A percentile compares a stretch with the other conserved stretches of the same genome.
phyloP scores from a whole-genome alignment of 2,113 vertebrate species.

The Lophotis ruficrista region DNA sequence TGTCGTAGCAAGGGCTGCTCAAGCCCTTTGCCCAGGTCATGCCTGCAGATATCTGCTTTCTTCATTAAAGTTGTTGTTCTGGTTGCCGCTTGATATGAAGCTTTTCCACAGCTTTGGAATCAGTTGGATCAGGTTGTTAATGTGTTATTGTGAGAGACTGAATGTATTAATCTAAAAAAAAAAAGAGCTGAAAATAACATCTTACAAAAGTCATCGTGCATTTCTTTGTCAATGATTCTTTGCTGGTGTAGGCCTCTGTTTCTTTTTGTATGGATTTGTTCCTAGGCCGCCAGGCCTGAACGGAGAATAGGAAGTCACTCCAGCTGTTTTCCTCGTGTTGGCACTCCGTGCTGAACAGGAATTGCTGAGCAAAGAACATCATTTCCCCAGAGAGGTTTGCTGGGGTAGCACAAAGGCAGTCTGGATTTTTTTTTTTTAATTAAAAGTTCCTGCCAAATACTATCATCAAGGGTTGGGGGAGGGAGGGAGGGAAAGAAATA shows the following conservation, averaged over 20 bases:
- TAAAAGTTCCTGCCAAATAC: constrained; percentile 67
- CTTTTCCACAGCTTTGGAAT: neutral
- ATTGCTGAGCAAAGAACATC: constrained; percentile 69
- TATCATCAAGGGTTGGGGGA: neutral
- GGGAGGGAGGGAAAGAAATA: neutral
- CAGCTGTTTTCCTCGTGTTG: constrained; percentile 64
- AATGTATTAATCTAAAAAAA: neutral
- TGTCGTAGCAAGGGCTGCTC: neutral
- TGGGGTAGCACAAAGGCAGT: constrained; percentile 50
- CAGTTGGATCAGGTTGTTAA: neutral
- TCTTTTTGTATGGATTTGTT: neutral
- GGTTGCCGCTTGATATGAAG: neutral
- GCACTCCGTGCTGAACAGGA: constrained; percentile 48
- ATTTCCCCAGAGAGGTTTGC: constrained; percentile 58
- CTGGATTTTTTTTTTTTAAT: constrained; percentile 48
- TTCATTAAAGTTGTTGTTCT: neutral
- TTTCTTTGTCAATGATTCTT: neutral
- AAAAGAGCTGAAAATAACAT: neutral
- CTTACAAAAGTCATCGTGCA: neutral
- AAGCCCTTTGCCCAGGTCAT: neutral
- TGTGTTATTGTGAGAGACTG: neutral
- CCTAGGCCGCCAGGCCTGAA: constrained; percentile 16
- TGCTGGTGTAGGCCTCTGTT: neutral
- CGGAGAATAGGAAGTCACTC: constrained; percentile 50
- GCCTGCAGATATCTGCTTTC: neutral